Evolutionary conservation across 2,113 vertebrate genomes (phyloP), one percentile per base, ranked within the genome.

Genomic region (Hippopotamus amphibius): DNA sequence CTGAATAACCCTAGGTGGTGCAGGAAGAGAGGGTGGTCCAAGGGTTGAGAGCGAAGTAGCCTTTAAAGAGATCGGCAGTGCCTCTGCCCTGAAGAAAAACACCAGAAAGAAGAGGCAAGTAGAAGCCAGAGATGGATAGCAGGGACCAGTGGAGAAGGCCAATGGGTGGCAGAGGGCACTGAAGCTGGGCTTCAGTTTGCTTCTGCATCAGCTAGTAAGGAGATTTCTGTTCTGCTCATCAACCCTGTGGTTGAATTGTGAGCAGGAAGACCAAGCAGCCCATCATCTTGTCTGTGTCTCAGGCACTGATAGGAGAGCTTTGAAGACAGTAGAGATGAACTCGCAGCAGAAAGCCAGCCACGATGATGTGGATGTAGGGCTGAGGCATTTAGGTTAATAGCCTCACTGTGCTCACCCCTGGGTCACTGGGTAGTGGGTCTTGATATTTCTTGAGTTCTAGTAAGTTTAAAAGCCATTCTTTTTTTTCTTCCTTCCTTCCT

Each of bases 301-400:
- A 21, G 59, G 28, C 2, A 7, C 43, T 6, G 30, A 15, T 2
- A 4, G 65, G 63, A 95, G 66, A 48, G 46, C 66, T 30, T 28
- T 12, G 21, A 4, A 57, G 57, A 50, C 2, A 0, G 11, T 2
- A 2, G 24, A 4, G 12, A 21, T 16, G 55, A 85, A 5, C 28
- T 57, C 55, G 3, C 0, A 11, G 37, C 17, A 24, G 26, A 93
- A 10, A 41, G 55, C 15, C 24, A 11, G 21, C 48, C 65, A 22
- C 10, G 26, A 85, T 37, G 68, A 22, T 1, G 1, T 1, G 9
- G 41, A 65, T 5, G 5, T 22, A 0, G 33, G 41, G 65, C 61
- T 26, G 33, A 66, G 16, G 53, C 30, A 11, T 41, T 21, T 41
- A 30, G 9, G 24, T 6, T 46, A 76, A 26, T 1, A 4, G 13